Evolutionary conservation across 2,113 vertebrate genomes (phyloP).

Genomic region (Ciconia maguari): DNA sequence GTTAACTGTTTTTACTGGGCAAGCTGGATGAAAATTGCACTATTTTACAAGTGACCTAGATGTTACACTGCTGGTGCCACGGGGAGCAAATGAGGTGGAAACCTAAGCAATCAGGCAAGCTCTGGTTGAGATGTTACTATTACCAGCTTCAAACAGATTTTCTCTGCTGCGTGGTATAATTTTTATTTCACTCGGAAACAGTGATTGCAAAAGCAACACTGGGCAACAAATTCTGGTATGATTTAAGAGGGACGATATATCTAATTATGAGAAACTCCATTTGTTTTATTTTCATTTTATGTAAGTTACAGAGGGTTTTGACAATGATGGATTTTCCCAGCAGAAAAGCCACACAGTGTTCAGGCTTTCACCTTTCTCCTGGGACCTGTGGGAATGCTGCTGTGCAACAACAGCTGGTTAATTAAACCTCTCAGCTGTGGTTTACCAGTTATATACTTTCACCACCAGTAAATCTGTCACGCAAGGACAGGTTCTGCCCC

Average conservation of each 20-base stretch:
- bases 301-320: not conserved
- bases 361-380: not conserved
- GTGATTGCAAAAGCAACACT: not conserved
- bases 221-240: not conserved
- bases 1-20: not conserved
- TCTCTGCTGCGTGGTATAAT: not conserved
- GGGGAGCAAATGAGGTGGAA: not conserved
- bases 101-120: not conserved
- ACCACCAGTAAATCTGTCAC: not conserved
- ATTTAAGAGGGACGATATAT: not conserved
- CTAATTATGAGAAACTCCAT: not conserved
- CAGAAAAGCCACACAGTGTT: not conserved
- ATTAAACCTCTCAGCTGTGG: not conserved
- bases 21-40: not conserved
- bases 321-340: not conserved
- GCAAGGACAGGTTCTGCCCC: not conserved
- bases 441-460: not conserved
- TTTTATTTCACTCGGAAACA: not conserved
- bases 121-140: not conserved
- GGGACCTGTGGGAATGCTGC: not conserved
- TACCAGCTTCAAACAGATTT: not conserved
- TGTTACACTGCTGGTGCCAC: not conserved
- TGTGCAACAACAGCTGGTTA: not conserved
- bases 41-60: not conserved
- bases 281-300: not conserved